phyloP scores from a whole-genome alignment of 64 coral and sea anemone genomes.

The Montipora foliosa region DNA sequence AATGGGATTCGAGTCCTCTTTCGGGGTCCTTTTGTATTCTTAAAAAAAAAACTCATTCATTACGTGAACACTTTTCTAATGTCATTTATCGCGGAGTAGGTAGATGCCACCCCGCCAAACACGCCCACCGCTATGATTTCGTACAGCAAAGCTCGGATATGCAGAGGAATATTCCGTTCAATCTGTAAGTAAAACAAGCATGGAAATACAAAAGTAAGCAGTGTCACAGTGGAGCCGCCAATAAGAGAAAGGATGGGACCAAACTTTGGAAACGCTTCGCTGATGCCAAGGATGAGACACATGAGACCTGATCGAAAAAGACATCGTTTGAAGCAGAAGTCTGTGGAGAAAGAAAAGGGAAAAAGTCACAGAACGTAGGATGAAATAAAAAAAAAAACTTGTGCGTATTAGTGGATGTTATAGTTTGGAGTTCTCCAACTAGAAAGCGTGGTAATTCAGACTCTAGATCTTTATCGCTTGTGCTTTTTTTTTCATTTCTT shows the following conservation, averaged over 20 bases:
- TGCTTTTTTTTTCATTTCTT: too few species aligned
- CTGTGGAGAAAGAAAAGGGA: constrained; percentile 21
- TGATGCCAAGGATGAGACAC: constrained; percentile 83
- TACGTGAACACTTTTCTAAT: constrained; percentile 74
- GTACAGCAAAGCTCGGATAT: constrained; percentile 83
- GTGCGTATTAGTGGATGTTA: too few species aligned
- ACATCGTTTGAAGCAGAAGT: constrained; percentile 77
- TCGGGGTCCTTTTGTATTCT: too few species aligned
- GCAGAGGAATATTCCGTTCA: constrained; percentile 61
- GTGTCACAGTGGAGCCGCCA: constrained; percentile 84
- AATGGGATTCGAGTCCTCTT: too few species aligned
- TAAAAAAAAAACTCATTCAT: not conserved
- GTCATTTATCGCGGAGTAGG: constrained; percentile 83
- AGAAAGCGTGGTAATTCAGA: too few species aligned
- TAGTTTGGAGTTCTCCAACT: too few species aligned
- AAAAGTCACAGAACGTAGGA: not conserved
- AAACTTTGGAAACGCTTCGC: constrained; percentile 88
- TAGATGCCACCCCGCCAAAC: constrained; percentile 77
- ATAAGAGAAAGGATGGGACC: constrained; percentile 93
- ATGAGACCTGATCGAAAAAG: constrained; percentile 77
- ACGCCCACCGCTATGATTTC: constrained; percentile 81
- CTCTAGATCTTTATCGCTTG: too few species aligned
- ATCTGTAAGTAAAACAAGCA: constrained; percentile 91
- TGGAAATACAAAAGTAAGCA: constrained; percentile 91
- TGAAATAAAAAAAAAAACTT: too few species aligned